phyloP scores from a whole-genome alignment of 2,113 vertebrate species.

The Boulengeromyrus knoepffleri region DNA sequence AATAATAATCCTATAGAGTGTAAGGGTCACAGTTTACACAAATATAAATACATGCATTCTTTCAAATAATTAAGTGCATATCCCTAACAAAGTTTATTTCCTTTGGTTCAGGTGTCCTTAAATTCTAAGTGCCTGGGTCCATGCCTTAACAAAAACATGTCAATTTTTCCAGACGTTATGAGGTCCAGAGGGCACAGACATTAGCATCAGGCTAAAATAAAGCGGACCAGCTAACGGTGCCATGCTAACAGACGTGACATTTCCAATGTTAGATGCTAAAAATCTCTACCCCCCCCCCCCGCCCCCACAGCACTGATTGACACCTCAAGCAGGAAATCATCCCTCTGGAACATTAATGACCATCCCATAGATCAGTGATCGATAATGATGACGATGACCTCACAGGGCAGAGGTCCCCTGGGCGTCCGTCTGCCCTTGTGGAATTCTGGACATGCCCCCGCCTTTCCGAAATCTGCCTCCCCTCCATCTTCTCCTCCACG shows the following conservation, averaged over 20 bases:
- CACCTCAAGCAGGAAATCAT: neutral
- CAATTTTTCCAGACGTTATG: neutral
- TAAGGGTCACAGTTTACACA: neutral
- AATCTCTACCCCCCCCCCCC: neutral
- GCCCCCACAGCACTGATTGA: neutral
- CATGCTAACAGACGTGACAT: neutral
- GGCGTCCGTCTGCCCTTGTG: neutral
- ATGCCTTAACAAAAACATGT: neutral
- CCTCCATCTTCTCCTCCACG: neutral
- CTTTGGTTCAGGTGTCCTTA: neutral
- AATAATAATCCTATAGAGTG: neutral
- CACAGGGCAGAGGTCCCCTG: neutral
- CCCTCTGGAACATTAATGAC: neutral
- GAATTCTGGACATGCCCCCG: neutral
- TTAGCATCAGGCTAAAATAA: neutral
- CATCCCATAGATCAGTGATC: neutral
- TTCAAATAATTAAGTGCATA: neutral
- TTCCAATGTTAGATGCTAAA: neutral
- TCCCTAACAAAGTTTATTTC: neutral
- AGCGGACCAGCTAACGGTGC: neutral
- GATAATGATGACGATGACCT: neutral
- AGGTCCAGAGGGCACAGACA: neutral
- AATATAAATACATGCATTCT: neutral
- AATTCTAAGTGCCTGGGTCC: neutral
- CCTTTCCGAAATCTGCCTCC: neutral